phyloP scores from a whole-genome alignment of 2,113 vertebrate species.

The Diadophis punctatus region DNA sequence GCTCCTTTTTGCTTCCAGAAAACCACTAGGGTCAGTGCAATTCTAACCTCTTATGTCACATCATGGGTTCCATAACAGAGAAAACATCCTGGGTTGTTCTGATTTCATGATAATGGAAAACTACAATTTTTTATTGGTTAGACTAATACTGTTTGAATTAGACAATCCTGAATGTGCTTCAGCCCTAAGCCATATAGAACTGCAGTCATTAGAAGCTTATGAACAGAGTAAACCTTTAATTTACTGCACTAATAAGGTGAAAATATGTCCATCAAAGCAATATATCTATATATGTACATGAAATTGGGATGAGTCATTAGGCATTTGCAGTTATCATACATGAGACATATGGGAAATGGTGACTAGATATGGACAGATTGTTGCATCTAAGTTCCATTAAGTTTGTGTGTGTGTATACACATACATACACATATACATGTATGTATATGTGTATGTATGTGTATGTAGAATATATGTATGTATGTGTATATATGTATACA shows the following conservation, averaged over 20 bases:
- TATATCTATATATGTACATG: not conserved
- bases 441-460: not conserved
- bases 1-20: not conserved
- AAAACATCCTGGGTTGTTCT: not conserved
- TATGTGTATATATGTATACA: too few species aligned
- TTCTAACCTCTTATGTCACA: not conserved
- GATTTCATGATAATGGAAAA: not conserved
- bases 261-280: not conserved
- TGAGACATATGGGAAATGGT: not conserved
- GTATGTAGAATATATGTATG: too few species aligned
- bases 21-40: not conserved
- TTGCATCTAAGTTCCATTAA: not conserved
- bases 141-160: not conserved
- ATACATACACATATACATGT: too few species aligned
- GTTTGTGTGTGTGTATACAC: not conserved
- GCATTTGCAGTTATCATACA: not conserved
- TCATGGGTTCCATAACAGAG: not conserved
- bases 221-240: not conserved
- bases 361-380: not conserved
- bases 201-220: not conserved
- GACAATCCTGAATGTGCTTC: not conserved
- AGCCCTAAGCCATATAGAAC: not conserved
- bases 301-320: not conserved
- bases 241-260: not conserved
- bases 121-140: not conserved